Percentiles rank a stretch among this genome's conserved stretches.
Conservation (phyloP, 2,888 invertebrate genomes). For the Troilus luridus region DNA sequence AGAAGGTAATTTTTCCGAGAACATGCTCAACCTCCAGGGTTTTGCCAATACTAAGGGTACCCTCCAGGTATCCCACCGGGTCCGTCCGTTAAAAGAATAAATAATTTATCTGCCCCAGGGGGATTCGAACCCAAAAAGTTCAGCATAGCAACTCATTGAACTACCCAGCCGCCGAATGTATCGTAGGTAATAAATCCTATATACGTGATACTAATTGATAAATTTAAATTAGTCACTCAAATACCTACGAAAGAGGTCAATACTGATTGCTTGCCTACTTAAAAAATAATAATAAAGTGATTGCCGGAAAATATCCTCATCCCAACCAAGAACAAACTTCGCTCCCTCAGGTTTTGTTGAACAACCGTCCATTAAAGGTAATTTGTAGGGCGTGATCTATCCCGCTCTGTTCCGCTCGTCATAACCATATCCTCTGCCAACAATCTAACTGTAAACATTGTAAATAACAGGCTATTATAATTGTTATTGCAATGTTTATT, state of each 20-base stretch:
- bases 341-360: background rate
- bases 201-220: background rate
- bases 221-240: background rate
- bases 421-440: constrained; percentile 23
- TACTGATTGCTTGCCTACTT: background rate
- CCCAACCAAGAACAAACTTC: background rate
- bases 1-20: too few relatives aligned
- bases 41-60: too few relatives aligned
- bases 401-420: background rate
- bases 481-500: background rate
- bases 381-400: background rate
- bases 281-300: background rate
- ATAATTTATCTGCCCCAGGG: too few relatives aligned
- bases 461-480: constrained; percentile 25
- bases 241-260: background rate
- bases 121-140: too few relatives aligned
- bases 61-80: too few relatives aligned
- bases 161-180: too few relatives aligned
- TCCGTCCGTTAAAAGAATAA: too few relatives aligned
- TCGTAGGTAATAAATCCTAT: too few relatives aligned
- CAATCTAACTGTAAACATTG: constrained; percentile 40
- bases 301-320: background rate
- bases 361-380: background rate
- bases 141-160: too few relatives aligned
- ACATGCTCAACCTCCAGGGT: too few relatives aligned